Conservation (phyloP, 2,888 invertebrate species). For the Sminthurinus aureus region DNA sequence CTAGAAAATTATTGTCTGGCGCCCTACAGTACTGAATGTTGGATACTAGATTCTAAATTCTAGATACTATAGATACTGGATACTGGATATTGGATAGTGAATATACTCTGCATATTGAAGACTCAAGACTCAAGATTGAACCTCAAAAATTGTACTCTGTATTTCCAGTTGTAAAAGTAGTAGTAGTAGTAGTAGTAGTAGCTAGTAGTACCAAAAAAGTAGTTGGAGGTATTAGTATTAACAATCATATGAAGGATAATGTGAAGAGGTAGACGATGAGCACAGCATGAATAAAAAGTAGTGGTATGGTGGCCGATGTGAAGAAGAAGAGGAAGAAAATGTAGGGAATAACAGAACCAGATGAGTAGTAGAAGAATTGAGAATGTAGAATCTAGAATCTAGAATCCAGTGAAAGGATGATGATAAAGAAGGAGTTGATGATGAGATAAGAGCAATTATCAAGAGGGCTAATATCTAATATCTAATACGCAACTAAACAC, state of each 20-base stretch:
- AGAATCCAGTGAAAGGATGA: constrained; percentile 5
- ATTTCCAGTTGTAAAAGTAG: neutral
- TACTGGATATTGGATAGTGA: too few relatives aligned
- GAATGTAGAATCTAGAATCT: too few relatives aligned
- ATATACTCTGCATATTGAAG: too few relatives aligned
- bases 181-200: too few relatives aligned
- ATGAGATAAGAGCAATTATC: constrained; percentile 45
- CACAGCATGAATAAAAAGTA: constrained; percentile 37
- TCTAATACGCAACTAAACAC: neutral
- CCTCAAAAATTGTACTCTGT: neutral
- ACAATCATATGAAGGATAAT: neutral
- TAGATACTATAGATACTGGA: too few relatives aligned
- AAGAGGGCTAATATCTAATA: constrained; percentile 24
- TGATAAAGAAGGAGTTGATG: constrained; percentile 19
- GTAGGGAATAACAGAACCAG: neutral
- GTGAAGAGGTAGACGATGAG: constrained; percentile 5
- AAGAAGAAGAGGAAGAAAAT: neutral
- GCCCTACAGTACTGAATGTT: constrained; percentile 47
- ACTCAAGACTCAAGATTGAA: too few relatives aligned
- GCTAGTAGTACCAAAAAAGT: too few relatives aligned
- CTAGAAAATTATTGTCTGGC: constrained; percentile 60
- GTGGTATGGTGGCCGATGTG: neutral
- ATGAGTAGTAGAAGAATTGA: neutral
- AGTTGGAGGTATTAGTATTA: neutral
- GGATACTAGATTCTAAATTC: neutral